phyloP scores from a whole-genome alignment of 1,140 invertebrate species.

The Frieseomelitta varia region DNA sequence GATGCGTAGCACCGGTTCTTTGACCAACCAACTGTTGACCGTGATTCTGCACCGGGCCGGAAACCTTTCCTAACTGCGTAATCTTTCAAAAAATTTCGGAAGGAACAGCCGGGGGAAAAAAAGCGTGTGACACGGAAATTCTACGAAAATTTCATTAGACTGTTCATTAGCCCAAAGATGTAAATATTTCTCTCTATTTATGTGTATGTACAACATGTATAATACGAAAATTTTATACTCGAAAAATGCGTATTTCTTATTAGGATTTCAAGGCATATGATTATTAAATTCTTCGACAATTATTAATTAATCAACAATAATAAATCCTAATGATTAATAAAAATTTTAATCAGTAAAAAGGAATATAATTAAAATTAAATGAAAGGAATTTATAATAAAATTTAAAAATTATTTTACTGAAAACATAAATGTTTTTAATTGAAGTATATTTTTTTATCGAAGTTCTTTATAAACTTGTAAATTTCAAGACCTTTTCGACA shows the following conservation, averaged over 20 bases:
- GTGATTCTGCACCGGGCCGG: slow-evolving; percentile 60
- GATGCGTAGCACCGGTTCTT: slow-evolving; percentile 1
- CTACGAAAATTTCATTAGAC: too few species aligned
- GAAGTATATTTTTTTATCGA: not conserved
- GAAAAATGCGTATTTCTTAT: too few species aligned
- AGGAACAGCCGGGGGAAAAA: not conserved
- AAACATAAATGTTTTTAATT: too few species aligned
- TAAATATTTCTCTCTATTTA: not conserved
- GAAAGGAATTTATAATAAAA: too few species aligned
- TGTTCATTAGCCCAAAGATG: not conserved
- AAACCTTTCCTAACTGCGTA: slow-evolving; percentile 28
- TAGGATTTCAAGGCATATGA: too few species aligned
- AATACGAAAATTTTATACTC: too few species aligned
- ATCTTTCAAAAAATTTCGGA: slow-evolving; percentile 30
- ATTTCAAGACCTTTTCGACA: not conserved
- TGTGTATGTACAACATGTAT: too few species aligned
- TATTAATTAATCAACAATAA: not conserved
- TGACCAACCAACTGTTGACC: slow-evolving; percentile 16
- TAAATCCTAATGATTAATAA: too few species aligned
- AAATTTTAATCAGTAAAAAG: too few species aligned
- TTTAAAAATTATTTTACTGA: too few species aligned
- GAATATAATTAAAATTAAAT: too few species aligned
- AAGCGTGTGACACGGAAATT: not conserved
- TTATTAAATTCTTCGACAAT: not conserved
- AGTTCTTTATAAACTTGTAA: not conserved